Base-by-base conservation (phyloP, 2,797 vertebrate species). In the Poecilia picta region DNA sequence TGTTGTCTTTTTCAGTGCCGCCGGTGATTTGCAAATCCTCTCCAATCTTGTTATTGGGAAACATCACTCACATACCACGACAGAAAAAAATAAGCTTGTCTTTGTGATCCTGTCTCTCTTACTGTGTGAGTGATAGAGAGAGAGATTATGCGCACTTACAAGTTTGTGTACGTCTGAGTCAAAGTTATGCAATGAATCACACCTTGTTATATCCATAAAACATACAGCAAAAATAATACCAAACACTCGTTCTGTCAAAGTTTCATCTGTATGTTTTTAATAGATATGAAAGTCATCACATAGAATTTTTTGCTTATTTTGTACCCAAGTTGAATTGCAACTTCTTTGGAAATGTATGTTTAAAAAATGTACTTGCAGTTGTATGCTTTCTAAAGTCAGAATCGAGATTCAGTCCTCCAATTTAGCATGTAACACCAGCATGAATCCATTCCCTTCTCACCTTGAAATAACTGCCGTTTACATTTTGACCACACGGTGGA, bases 11-110 rank as follows among this genome's bases (percentile, higher is more conserved):
- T 81, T 75, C 80, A 86, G 74, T 75, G 86, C 80, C 81, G 82
- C 73, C 13, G 62, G 81, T 87, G 82, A 87, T 84, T 83, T 59
- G 57, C 82, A 92, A 90, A 92, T 91, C 85, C 82, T 88, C 82
- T 79, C 53, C 86, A 91, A 72, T 87, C 91, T 83, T 93, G 92
- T 94, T 94, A 88, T 84, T 87, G 82, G 89, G 86, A 92, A 94
- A 93, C 90, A 88, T 84, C 51, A 80, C 76, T 84, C 83, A 82
- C 91, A 93, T 92, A 85, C 91, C 91, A 82, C 59, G 82, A 77
- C 89, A 84, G 92, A 90, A 80, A 82, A 82, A 81, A 89, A 87
- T 59, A 85, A 83, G 84, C 62, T 76, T 80, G 89, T 92, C 88
- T 85, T 55, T 84, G 72, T 92, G 87, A 89, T 90, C 88, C 80